Conservation (phyloP, 2,888 invertebrate species). For the Odiellus spinosus region DNA sequence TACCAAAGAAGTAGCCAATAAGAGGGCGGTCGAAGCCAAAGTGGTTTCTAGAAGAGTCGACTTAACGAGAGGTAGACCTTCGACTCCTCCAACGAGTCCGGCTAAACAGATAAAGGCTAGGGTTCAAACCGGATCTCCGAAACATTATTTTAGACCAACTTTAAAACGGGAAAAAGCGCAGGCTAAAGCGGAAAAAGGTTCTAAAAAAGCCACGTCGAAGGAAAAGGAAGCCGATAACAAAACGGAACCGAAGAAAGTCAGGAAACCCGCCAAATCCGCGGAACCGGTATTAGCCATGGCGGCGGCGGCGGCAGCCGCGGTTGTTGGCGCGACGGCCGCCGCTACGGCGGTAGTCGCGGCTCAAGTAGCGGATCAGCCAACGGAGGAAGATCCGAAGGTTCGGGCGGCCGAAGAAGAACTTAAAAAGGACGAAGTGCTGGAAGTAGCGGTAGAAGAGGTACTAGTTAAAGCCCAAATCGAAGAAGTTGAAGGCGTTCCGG, state of each 20-base stretch:
- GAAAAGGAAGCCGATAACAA: not conserved
- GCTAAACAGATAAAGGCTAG: constrained; percentile 10
- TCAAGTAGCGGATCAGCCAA: not conserved
- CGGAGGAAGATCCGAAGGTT: not conserved
- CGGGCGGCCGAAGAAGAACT: not conserved
- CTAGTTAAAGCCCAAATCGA: not conserved
- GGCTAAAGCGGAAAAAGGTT: constrained; percentile 12
- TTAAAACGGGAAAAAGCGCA: constrained; percentile 9
- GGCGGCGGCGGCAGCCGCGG: not conserved
- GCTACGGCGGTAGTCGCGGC: not conserved
- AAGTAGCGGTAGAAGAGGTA: not conserved
- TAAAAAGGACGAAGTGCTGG: not conserved
- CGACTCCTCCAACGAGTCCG: constrained; percentile 13
- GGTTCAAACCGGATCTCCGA: constrained; percentile 8
- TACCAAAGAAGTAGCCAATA: constrained; percentile 13
- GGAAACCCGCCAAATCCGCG: not conserved
- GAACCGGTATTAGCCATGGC: not conserved
- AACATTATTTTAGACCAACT: constrained; percentile 9
- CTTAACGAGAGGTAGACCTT: constrained; percentile 4
- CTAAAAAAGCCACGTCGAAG: constrained; percentile 6
- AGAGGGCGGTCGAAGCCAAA: constrained; percentile 12
- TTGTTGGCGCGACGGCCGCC: not conserved
- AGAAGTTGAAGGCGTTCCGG: not conserved
- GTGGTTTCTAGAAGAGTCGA: constrained; percentile 5
- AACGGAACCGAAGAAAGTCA: not conserved